A percentile compares a stretch with the other conserved stretches of the same genome.
Evolutionary conservation across 2,113 vertebrate genomes (phyloP).

Genomic region (Promerops cafer): DNA sequence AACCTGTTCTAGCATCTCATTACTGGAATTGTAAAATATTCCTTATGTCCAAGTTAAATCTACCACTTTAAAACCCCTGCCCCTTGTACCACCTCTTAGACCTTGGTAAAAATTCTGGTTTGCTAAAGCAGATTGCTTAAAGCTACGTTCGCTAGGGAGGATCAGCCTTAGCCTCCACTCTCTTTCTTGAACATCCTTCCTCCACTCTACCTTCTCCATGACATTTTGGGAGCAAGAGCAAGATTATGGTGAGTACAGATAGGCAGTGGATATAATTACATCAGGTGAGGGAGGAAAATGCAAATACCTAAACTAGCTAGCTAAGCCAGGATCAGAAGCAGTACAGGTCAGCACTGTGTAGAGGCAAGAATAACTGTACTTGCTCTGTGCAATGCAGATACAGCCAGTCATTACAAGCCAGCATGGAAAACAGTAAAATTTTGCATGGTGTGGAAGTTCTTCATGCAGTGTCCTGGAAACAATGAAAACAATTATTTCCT

Average conservation of each 20-base stretch:
- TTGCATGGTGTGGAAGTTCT: neutral
- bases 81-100: neutral
- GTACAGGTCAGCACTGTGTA: neutral
- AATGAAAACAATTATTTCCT: neutral
- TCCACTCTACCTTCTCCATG: no score
- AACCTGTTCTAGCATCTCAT: neutral
- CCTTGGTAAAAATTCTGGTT: neutral
- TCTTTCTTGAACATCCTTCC: no score
- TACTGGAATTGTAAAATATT: neutral
- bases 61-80: neutral
- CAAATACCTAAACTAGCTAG: neutral
- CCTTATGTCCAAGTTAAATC: neutral
- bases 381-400: neutral
- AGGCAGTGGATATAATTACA: neutral
- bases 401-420: neutral
- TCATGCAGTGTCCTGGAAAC: neutral
- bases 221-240: neutral
- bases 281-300: neutral
- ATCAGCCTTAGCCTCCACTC: neutral
- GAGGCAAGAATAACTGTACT: neutral
- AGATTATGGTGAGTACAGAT: neutral
- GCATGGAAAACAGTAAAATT: neutral
- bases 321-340: neutral
- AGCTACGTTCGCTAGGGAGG: rapidly evolving
- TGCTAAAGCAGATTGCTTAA: neutral